Conservation (phyloP, 1,140 invertebrate species). For the Lordiphosa collinella region DNA sequence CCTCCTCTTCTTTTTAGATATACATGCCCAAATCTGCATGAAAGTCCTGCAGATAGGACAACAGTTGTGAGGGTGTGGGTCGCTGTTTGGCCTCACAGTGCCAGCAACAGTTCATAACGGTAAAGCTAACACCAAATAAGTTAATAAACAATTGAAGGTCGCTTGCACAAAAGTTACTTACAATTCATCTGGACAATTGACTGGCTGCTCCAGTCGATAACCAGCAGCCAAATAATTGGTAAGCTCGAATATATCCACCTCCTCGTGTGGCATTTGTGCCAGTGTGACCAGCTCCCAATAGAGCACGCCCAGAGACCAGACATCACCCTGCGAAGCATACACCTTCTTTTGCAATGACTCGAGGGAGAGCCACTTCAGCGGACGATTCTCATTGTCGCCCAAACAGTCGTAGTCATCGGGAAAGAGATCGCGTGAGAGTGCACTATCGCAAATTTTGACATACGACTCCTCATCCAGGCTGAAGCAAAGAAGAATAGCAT, state of each 20-base stretch:
- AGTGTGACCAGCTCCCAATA: conserved; percentile 96
- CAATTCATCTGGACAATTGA: conserved; percentile 97
- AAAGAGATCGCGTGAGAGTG: conserved; percentile 94
- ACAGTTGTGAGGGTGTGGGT: conserved; percentile 90
- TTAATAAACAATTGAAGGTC: not conserved
- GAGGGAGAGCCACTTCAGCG: conserved; percentile 97
- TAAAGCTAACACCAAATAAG: conserved; percentile 83
- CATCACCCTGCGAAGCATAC: conserved; percentile 64
- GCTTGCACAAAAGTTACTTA: conserved; percentile 82
- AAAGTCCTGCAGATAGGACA: conserved; percentile 93
- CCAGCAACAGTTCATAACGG: conserved; percentile 96
- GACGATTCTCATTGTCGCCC: conserved; percentile 95
- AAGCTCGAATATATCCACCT: conserved; percentile 96
- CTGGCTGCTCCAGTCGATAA: conserved; percentile 92
- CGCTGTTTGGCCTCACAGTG: conserved; percentile 87
- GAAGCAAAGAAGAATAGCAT: too few relatives aligned
- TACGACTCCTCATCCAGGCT: conserved; percentile 90
- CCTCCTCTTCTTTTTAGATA: conserved; percentile 81
- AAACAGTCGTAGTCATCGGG: conserved; percentile 97
- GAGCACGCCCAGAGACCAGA: conserved; percentile 95
- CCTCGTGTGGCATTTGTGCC: conserved; percentile 83
- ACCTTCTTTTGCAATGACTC: conserved; percentile 89
- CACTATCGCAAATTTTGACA: conserved; percentile 93
- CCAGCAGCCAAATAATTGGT: conserved; percentile 91
- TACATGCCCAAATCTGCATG: conserved; percentile 90